phyloP scores from a whole-genome alignment of 2,888 invertebrate species.

The Eledona agricola region DNA sequence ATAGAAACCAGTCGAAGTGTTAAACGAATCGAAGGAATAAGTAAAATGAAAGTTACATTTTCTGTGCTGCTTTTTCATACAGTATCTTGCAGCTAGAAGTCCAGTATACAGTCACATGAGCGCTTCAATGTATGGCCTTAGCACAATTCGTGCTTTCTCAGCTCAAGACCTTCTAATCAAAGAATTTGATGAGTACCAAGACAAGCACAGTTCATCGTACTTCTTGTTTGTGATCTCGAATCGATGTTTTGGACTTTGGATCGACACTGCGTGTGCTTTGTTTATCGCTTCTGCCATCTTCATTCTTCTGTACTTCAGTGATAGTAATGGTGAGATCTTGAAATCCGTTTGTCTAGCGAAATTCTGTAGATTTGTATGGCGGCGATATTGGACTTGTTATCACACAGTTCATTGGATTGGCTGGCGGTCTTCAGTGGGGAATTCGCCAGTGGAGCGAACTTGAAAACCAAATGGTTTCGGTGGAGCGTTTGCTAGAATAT shows the following conservation, averaged over 20 bases:
- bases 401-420: constrained; percentile 77
- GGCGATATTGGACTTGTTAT: constrained; percentile 83
- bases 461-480: constrained; percentile 67
- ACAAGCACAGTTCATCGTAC: constrained; percentile 79
- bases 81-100: constrained; percentile 72
- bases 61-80: no score
- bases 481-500: constrained; percentile 52
- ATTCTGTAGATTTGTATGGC: constrained; percentile 65
- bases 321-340: constrained; percentile 40
- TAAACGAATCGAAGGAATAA: constrained; percentile 75
- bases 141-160: constrained; percentile 77
- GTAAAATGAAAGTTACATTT: no score
- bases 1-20: constrained; percentile 78
- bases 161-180: constrained; percentile 70
- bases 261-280: constrained; percentile 72
- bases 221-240: constrained; percentile 71
- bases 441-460: constrained; percentile 87
- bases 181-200: constrained; percentile 72
- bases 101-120: constrained; percentile 81
- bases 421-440: constrained; percentile 72
- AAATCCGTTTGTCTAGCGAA: neutral
- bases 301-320: constrained; percentile 45
- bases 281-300: constrained; percentile 65
- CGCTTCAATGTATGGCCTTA: constrained; percentile 78
- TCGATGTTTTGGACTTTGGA: constrained; percentile 75